A percentile compares a stretch with the other conserved stretches of the same genome.
Conservation (phyloP, 2,797 vertebrate genomes). For the Neostethus bicornis region DNA sequence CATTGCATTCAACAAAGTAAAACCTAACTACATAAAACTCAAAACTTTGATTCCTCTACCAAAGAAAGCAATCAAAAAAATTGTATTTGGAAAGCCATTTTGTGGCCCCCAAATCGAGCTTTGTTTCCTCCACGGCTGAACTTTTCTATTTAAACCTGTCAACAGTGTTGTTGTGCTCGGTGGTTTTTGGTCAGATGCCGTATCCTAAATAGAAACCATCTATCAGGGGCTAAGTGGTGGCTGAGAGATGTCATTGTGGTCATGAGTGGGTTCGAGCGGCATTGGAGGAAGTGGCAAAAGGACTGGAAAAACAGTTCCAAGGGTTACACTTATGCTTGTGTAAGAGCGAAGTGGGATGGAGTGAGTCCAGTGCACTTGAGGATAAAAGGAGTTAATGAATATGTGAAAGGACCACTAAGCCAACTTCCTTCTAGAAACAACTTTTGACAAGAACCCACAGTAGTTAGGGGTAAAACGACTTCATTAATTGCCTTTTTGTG, state of each 20-base stretch:
- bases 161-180: conserved; percentile 66
- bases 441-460: conserved; percentile 4
- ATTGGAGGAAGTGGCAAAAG: conserved; percentile 66
- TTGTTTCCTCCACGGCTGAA: conserved; percentile 51
- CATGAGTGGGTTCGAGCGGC: conserved; percentile 67
- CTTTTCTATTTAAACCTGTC: conserved; percentile 73
- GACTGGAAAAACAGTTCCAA: conserved; percentile 59
- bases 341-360: conserved; percentile 53
- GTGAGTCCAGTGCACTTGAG: conserved; percentile 23
- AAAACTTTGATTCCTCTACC: conserved; percentile 29
- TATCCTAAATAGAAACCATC: conserved; percentile 80
- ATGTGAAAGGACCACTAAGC: conserved; percentile 22
- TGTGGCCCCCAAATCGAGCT: conserved; percentile 39
- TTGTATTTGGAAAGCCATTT: conserved; percentile 46
- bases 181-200: conserved; percentile 64
- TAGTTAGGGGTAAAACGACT: background rate
- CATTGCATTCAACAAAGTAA: conserved; percentile 25
- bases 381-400: conserved; percentile 47
- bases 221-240: conserved; percentile 76
- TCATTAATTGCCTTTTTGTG: no score
- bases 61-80: conserved; percentile 50
- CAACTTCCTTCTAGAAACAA: conserved; percentile 12
- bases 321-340: conserved; percentile 53
- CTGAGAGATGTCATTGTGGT: conserved; percentile 74
- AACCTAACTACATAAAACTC: conserved; percentile 40